These are phyloP conservation scores for Uropetala carovei DNA, from an alignment of 2,888 invertebrate genomes.

Conservation along the genomic window DNA sequence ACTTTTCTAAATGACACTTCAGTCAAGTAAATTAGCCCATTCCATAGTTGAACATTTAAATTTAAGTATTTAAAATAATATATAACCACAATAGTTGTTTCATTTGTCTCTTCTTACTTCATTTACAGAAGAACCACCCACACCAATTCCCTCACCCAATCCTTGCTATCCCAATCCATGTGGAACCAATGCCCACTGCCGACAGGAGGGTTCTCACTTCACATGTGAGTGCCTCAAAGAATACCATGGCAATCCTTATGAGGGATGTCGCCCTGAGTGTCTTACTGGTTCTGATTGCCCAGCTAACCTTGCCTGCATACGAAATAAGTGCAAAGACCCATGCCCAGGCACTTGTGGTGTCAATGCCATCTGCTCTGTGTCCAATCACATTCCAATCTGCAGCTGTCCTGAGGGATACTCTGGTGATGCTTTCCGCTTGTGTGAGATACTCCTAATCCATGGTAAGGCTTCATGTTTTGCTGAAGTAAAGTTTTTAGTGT, in stretches of 20 bases:
- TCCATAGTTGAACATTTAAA: too few relatives aligned
- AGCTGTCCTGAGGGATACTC: conserved; percentile 72
- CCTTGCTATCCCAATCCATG: conserved; percentile 68
- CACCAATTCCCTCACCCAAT: conserved; percentile 65
- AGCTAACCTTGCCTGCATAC: conserved; percentile 71
- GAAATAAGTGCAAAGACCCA: conserved; percentile 71
- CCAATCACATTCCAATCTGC: conserved; percentile 71
- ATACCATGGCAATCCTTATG: conserved; percentile 84
- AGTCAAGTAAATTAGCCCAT: too few relatives aligned
- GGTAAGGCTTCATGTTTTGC: conserved; percentile 62
- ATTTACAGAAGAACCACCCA: conserved; percentile 59
- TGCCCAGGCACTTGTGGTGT: conserved; percentile 71
- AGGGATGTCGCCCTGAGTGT: conserved; percentile 82
- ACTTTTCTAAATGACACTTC: too few relatives aligned
- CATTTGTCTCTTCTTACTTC: background rate
- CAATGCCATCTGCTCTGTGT: conserved; percentile 68
- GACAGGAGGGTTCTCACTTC: conserved; percentile 65
- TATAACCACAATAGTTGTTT: too few relatives aligned
- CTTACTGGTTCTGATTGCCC: conserved; percentile 71
- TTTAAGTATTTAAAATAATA: too few relatives aligned
- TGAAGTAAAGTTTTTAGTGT: background rate
- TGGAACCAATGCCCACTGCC: conserved; percentile 65
- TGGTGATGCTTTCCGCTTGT: conserved; percentile 71
- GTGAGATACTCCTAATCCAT: conserved; percentile 65
- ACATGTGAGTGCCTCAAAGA: conserved; percentile 80